phyloP scores from a whole-genome alignment of 1,140 invertebrate species.

The Centruroides vittatus region DNA sequence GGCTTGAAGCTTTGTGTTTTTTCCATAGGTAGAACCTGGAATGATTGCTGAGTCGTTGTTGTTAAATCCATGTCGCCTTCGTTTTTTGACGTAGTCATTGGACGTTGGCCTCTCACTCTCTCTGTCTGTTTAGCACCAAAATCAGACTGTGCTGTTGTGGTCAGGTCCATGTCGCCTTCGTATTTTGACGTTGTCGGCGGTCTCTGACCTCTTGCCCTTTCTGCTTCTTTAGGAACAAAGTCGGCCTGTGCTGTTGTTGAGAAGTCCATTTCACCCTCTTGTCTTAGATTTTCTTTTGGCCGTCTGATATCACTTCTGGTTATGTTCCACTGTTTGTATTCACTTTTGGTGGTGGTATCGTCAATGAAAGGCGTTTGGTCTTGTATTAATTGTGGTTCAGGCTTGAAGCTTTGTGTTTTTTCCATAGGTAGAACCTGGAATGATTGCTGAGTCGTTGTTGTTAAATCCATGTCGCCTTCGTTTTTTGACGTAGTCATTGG shows the following conservation, averaged over 20 bases:
- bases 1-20: constrained; percentile 1
- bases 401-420: not conserved
- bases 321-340: not conserved
- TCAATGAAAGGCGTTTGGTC: not conserved
- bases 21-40: not conserved
- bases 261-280: constrained; percentile 13
- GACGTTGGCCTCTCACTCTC: too few relatives aligned
- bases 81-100: too few relatives aligned
- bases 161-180: too few relatives aligned
- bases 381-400: not conserved
- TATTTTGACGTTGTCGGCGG: too few relatives aligned
- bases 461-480: constrained; percentile 8
- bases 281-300: constrained; percentile 7
- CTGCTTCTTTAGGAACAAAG: too few relatives aligned
- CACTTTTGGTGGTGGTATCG: not conserved
- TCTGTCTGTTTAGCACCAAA: too few relatives aligned
- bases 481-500: too few relatives aligned
- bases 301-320: constrained; percentile 9
- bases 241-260: constrained; percentile 8
- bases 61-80: constrained; percentile 9
- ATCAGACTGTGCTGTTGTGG: too few relatives aligned
- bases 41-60: constrained; percentile 4
- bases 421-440: constrained; percentile 1
- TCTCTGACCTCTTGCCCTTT: too few relatives aligned
- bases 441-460: constrained; percentile 2